A percentile compares a stretch with the other conserved stretches of the same genome.
phyloP scores from a whole-genome alignment of 2,888 invertebrate genomes.

The Andrena chrysosceles region DNA sequence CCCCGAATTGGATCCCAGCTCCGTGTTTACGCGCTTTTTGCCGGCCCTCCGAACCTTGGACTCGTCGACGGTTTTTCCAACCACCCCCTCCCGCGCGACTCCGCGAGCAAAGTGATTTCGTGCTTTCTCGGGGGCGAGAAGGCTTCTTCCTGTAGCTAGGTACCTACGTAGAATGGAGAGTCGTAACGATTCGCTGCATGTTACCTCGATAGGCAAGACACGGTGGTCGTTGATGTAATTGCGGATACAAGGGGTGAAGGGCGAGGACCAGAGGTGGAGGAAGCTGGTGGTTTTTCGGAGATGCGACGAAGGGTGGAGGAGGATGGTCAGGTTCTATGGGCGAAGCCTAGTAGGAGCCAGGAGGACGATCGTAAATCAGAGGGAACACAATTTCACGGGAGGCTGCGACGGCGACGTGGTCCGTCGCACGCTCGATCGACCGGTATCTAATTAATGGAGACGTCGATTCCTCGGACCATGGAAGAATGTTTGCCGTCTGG shows the following conservation, averaged over 20 bases:
- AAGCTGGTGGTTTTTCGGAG: background rate
- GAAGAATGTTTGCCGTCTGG: slow-evolving; percentile 48
- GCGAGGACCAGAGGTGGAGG: slow-evolving; percentile 23
- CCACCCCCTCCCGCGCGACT: slow-evolving; percentile 1
- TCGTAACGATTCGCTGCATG: background rate
- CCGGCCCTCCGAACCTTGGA: slow-evolving; percentile 16
- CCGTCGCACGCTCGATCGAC: slow-evolving; percentile 68
- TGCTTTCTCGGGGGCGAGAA: slow-evolving; percentile 17
- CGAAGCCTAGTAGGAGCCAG: slow-evolving; percentile 20
- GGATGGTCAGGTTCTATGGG: slow-evolving; percentile 11
- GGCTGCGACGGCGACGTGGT: slow-evolving; percentile 69
- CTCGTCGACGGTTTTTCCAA: slow-evolving; percentile 18
- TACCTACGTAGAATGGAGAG: no score
- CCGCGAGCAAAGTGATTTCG: slow-evolving; percentile 50
- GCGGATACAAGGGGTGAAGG: background rate
- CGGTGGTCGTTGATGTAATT: background rate
- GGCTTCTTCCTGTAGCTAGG: background rate
- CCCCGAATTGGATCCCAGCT: slow-evolving; percentile 52
- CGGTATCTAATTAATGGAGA: slow-evolving; percentile 71
- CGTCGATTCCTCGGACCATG: slow-evolving; percentile 58
- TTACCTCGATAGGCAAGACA: slow-evolving; percentile 1
- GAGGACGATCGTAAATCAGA: slow-evolving; percentile 68
- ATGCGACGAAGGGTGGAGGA: slow-evolving; percentile 18
- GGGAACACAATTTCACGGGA: slow-evolving; percentile 74
- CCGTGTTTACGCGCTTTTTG: slow-evolving; percentile 58